These are phyloP conservation scores for Phoebastria nigripes DNA, from an alignment of 2,797 vertebrate genomes.

Conservation along the genomic window DNA sequence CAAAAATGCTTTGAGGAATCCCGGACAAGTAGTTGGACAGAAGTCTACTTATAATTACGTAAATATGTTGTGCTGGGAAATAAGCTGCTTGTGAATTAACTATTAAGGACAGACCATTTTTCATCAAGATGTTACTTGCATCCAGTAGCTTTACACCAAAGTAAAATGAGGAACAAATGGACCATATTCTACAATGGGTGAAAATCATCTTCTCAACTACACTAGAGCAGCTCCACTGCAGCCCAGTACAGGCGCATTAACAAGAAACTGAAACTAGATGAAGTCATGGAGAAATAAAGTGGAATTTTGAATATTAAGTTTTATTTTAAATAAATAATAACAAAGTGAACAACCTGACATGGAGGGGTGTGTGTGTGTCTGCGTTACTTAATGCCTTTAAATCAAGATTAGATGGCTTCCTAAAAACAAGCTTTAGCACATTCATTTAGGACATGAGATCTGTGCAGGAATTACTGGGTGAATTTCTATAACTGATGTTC, in stretches of 20 bases:
- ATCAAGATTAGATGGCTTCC: background rate
- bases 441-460: background rate
- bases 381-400: background rate
- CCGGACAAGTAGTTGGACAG: background rate
- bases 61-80: constrained; percentile 27
- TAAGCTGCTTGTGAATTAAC: constrained; percentile 7
- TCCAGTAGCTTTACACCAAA: background rate
- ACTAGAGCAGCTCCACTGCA: background rate
- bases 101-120: background rate
- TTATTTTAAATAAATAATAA: background rate
- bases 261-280: background rate
- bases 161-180: background rate
- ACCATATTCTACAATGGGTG: background rate
- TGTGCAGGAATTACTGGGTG: background rate
- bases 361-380: accelerated
- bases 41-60: constrained; percentile 12
- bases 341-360: background rate
- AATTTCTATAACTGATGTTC: background rate
- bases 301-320: background rate
- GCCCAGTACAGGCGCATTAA: background rate
- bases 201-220: background rate
- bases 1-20: background rate
- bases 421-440: background rate
- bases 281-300: background rate
- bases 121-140: background rate